phyloP scores from a whole-genome alignment of 2,888 invertebrate genomes.

The Alsophila aescularia region DNA sequence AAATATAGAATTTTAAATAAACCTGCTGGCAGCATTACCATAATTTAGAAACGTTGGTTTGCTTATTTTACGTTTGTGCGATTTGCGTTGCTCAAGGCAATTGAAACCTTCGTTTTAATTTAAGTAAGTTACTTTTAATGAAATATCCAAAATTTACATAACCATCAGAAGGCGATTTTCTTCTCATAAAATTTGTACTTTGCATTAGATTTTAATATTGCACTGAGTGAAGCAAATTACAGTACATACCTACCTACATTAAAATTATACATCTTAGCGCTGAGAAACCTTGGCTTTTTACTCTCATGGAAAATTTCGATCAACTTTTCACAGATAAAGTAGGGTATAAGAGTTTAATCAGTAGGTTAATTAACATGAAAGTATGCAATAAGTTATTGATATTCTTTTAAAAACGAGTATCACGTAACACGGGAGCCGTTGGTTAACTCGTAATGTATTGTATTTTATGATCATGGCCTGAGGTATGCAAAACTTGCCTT shows the following conservation, averaged over 20 bases:
- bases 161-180: constrained; percentile 14
- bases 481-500: constrained; percentile 78
- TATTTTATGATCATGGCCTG: constrained; percentile 76
- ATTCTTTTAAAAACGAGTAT: constrained; percentile 63
- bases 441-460: constrained; percentile 72
- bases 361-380: constrained; percentile 59
- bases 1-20: constrained; percentile 31
- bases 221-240: background rate
- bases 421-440: constrained; percentile 76
- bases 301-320: constrained; percentile 6
- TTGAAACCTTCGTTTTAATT: constrained; percentile 27
- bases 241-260: too few relatives aligned
- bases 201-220: background rate
- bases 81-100: constrained; percentile 27
- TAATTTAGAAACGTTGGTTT: constrained; percentile 37
- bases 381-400: constrained; percentile 61
- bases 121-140: constrained; percentile 10
- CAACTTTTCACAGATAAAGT: constrained; percentile 15
- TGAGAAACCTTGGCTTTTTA: background rate
- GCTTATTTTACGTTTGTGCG: constrained; percentile 35
- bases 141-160: constrained; percentile 15
- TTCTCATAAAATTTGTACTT: background rate
- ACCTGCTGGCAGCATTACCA: constrained; percentile 33
- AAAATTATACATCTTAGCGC: background rate
- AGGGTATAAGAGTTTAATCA: constrained; percentile 22